These are phyloP conservation scores for Thalassarche chlororhynchos DNA, from an alignment of 2,113 vertebrate genomes.

Conservation along the genomic window DNA sequence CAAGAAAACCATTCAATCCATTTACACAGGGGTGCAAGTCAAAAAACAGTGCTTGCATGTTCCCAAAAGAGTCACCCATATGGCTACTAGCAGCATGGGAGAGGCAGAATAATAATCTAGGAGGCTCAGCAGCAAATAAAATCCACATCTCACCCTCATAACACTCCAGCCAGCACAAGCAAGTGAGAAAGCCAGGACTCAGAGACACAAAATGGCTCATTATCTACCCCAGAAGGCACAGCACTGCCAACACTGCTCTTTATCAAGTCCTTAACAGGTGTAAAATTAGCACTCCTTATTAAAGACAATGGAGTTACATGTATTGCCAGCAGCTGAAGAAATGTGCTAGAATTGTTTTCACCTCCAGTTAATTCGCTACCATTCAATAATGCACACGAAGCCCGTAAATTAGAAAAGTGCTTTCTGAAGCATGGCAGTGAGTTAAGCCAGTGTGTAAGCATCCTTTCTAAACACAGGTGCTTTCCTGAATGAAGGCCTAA, in stretches of 20 bases:
- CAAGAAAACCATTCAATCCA: not conserved
- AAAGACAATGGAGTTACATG: constrained; percentile 55
- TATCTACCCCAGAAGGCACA: constrained; percentile 32
- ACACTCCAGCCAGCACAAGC: not conserved
- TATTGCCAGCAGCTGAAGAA: constrained; percentile 58
- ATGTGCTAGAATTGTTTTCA: constrained; percentile 48
- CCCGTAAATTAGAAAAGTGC: constrained; percentile 4
- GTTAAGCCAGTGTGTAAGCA: not conserved
- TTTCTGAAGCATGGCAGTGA: not conserved
- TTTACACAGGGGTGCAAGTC: not conserved
- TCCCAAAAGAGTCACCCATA: not conserved
- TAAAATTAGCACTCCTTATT: constrained; percentile 61
- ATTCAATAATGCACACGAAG: not conserved
- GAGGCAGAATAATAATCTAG: not conserved
- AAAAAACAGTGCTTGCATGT: not conserved
- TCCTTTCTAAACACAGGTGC: not conserved
- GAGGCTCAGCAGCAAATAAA: not conserved
- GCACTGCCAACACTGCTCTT: not conserved
- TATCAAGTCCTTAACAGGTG: constrained; percentile 61
- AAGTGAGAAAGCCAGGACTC: not conserved
- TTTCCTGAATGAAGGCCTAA: not conserved
- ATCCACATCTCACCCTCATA: not conserved
- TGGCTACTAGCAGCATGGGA: not conserved
- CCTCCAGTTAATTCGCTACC: constrained; percentile 12
- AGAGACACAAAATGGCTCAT: not conserved